A percentile compares a stretch with the other conserved stretches of the same genome.
phyloP scores from a whole-genome alignment of 2,888 invertebrate species.

The Meta bourneti region DNA sequence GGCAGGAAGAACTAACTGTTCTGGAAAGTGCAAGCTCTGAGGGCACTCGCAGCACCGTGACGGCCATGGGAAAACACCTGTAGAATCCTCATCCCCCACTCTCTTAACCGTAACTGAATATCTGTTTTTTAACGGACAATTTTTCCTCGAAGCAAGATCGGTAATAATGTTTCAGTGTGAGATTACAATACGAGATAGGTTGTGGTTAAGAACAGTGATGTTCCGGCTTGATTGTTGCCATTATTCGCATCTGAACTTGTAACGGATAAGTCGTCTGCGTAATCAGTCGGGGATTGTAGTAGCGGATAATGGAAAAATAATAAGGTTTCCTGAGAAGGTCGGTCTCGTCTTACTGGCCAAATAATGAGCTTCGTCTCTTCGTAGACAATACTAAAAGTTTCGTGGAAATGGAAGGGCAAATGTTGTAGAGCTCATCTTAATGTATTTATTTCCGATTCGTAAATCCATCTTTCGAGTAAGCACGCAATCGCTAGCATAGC shows the following conservation, averaged over 20 bases:
- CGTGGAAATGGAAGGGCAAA: background rate
- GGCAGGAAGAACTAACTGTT: constrained; percentile 48
- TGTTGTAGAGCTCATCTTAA: background rate
- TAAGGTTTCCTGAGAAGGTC: background rate
- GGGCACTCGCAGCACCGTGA: constrained; percentile 65
- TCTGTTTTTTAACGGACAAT: constrained; percentile 66
- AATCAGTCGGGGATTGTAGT: constrained; percentile 5
- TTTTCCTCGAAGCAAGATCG: constrained; percentile 16
- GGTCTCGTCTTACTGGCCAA: background rate
- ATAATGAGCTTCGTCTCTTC: background rate
- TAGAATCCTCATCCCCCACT: constrained; percentile 44
- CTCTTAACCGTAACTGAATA: constrained; percentile 54
- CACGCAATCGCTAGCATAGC: background rate
- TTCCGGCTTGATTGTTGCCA: constrained; percentile 27
- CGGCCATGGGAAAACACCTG: constrained; percentile 76
- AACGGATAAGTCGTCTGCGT: constrained; percentile 29
- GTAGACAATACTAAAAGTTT: background rate
- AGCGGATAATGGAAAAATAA: background rate
- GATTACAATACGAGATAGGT: constrained; percentile 10
- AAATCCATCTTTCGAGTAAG: background rate
- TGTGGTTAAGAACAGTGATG: constrained; percentile 42
- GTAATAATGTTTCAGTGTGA: constrained; percentile 9
- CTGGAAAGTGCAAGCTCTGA: constrained; percentile 55
- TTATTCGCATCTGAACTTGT: constrained; percentile 16
- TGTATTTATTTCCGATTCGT: background rate